These are phyloP conservation scores for Epizoanthus scotinus DNA, from an alignment of 92 coral and sea anemone genomes.

Conservation along the genomic window DNA sequence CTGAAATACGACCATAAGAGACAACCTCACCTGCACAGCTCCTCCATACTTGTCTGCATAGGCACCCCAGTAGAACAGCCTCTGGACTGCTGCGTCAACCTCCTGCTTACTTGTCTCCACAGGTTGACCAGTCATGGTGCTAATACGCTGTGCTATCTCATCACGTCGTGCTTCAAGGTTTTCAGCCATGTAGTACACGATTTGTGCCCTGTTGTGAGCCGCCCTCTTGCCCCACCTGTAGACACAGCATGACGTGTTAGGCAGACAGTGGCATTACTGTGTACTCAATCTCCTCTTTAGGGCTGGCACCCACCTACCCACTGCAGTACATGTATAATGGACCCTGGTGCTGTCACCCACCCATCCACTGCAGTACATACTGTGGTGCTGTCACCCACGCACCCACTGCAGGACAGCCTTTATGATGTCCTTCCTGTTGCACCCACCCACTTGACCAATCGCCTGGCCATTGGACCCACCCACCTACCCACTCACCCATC, in stretches of 20 bases:
- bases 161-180: conserved; percentile 82
- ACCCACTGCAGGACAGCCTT: background rate
- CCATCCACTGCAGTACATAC: conserved; percentile 40
- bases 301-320: conserved; percentile 87
- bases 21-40: conserved; percentile 73
- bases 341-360: background rate
- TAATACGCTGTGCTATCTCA: conserved; percentile 80
- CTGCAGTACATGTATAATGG: background rate
- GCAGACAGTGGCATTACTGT: background rate
- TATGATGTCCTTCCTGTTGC: background rate
- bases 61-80: conserved; percentile 96
- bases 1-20: too few relatives aligned
- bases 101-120: conserved; percentile 76
- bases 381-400: conserved; percentile 55
- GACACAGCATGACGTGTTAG: background rate
- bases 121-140: conserved; percentile 82
- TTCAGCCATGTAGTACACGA: conserved; percentile 96
- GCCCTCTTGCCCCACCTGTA: conserved; percentile 95
- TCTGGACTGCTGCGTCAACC: conserved; percentile 82
- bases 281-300: too few relatives aligned
- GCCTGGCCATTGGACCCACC: conserved; percentile 69
- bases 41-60: conserved; percentile 98
- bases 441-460: conserved; percentile 54
- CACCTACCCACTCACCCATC: background rate
- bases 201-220: conserved; percentile 95